Conservation (phyloP, 2,113 vertebrate species). For the Triplophysa siluroides region DNA sequence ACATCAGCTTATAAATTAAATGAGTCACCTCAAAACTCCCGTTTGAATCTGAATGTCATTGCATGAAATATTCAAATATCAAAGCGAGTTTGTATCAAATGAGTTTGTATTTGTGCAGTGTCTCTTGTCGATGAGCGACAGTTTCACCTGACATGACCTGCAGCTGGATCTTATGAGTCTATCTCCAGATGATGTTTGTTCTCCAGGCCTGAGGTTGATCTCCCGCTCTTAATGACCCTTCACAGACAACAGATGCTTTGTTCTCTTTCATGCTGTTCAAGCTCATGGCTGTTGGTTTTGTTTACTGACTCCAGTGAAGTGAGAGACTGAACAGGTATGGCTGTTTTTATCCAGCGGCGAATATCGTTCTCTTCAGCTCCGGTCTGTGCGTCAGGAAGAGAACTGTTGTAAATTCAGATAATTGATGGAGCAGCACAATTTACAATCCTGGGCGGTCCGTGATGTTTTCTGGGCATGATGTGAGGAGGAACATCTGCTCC, state of each 20-base stretch:
- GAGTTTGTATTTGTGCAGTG: too few relatives aligned
- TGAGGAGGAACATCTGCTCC: slow-evolving; percentile 66
- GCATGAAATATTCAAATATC: too few relatives aligned
- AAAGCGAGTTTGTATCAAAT: too few relatives aligned
- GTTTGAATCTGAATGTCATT: too few relatives aligned
- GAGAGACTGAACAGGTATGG: background rate
- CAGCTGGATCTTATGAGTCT: background rate
- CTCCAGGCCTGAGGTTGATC: slow-evolving; percentile 2
- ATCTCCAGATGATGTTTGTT: background rate
- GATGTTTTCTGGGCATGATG: slow-evolving; percentile 47
- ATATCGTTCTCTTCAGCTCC: background rate
- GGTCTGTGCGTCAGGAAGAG: background rate
- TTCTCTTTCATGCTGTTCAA: background rate
- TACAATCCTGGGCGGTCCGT: background rate
- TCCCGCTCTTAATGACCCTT: background rate
- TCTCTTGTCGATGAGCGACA: too few relatives aligned
- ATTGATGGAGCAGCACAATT: background rate
- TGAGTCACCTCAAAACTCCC: too few relatives aligned
- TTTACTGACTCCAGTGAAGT: background rate
- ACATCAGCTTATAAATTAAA: too few relatives aligned
- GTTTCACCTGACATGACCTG: background rate
- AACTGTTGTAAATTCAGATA: background rate
- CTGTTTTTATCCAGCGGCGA: background rate
- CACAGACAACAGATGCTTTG: background rate
- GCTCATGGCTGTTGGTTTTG: background rate